Percentiles rank a stretch among this genome's conserved stretches.
Evolutionary conservation across 2,888 invertebrate species (phyloP).

Genomic region (Acrocyrtus sp.): DNA sequence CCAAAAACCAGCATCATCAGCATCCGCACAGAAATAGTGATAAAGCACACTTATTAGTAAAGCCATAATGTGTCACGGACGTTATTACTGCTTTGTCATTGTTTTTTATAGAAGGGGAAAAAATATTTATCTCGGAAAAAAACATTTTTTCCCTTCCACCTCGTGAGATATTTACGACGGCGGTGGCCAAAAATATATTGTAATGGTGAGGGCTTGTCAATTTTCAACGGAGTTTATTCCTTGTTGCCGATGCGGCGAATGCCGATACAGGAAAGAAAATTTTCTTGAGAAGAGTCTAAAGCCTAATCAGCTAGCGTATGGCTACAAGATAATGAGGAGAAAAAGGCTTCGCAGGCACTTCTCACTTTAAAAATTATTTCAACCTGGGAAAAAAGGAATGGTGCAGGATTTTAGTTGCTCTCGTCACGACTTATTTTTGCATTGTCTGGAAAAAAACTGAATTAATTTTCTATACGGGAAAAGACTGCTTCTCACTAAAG

Average conservation of each 20-base stretch:
- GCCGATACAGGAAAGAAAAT: too few species aligned
- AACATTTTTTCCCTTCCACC: too few species aligned
- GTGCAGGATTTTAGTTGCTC: conserved; percentile 42
- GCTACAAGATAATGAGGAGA: too few species aligned
- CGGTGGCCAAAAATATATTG: too few species aligned
- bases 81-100: conserved; percentile 51
- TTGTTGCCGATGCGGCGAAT: too few species aligned
- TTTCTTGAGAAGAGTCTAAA: too few species aligned
- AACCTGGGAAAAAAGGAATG: conserved; percentile 31
- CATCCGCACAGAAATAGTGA: conserved; percentile 4
- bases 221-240: too few species aligned
- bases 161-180: conserved; percentile 15
- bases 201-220: too few species aligned
- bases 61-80: conserved; percentile 48
- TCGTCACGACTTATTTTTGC: conserved; percentile 29
- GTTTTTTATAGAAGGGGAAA: conserved; percentile 26
- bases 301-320: too few species aligned
- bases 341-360: too few species aligned
- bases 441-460: conserved; percentile 25
- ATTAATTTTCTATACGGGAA: conserved; percentile 5
- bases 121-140: too few species aligned
- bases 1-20: background rate
- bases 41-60: conserved; percentile 47
- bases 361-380: too few species aligned
- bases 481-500: background rate